Percentiles rank a stretch among this genome's conserved stretches.
phyloP scores from a whole-genome alignment of 2,888 invertebrate genomes.

The Diogma glabrata region DNA sequence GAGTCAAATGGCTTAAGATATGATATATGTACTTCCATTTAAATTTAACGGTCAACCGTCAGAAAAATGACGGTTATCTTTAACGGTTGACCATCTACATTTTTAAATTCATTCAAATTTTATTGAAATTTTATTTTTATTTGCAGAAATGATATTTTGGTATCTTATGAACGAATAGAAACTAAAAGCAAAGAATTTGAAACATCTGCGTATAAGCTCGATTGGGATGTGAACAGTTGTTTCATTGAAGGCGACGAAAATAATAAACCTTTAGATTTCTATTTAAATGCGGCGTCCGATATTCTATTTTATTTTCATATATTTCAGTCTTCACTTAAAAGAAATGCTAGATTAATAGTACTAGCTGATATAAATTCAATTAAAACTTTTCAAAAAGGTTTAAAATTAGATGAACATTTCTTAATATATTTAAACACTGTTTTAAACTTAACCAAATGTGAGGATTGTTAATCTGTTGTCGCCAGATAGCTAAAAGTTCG shows the following conservation, averaged over 20 bases:
- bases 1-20: too few species aligned
- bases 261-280: neutral
- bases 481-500: too few species aligned
- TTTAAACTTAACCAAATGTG: too few species aligned
- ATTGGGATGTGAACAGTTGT: neutral
- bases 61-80: too few species aligned
- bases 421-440: neutral
- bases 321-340: neutral
- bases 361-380: neutral
- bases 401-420: conserved; percentile 5
- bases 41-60: too few species aligned
- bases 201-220: neutral
- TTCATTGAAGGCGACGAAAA: neutral
- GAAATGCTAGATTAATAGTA: neutral
- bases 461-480: too few species aligned
- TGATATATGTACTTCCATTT: too few species aligned
- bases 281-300: neutral
- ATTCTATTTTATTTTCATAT: conserved; percentile 1
- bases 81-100: too few species aligned
- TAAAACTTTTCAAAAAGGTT: neutral
- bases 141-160: neutral
- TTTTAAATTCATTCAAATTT: neutral
- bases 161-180: neutral
- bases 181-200: neutral
- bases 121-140: neutral